Evolutionary conservation across 2,888 invertebrate species (phyloP), one percentile per base, ranked within the genome.

Genomic region (Ormyrus labotus): DNA sequence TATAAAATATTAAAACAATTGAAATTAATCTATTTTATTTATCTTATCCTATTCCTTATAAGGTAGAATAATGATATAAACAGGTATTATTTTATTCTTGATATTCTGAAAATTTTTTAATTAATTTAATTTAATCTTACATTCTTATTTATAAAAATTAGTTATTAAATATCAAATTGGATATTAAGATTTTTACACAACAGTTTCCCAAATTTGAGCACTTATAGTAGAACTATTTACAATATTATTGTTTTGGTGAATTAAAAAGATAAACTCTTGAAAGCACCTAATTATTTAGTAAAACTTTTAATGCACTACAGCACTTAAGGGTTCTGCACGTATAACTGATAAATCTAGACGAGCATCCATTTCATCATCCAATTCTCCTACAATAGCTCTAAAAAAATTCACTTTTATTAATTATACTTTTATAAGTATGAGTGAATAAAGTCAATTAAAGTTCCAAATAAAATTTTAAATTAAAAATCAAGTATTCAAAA

Each of bases 361-460:
- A 82, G 96, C 95, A 89, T 97, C 96, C 85, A 96, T 93, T 82
- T 95, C 94, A 88, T 97, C 96, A 88, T 97, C 96, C 85, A 97
- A 93, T 90, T 96, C 94, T 61, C 96, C 96, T 82, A 97, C 95
- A 63, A 97, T 94, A 5, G 96, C 96, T 71, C 93, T 93, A 87
- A 83, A 92, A 92, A 80, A 78, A 34, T 34, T 64, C 63, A 81
- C 53, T 58, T 63, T 34, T 19, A 48, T 77, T 68, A 34, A 34
- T 34, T 34, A 34, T 34, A 34, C 34, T 34, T 34, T 34, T 4
- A 34, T 34, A 34, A 34, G 34, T 34, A 34, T 34, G 34, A 34
- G 34, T 34, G 34, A 34, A 4, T 34, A 34, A 34, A 34, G 13
- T 5, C 7, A 19, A 67, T n/a, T 51, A 67, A 48, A 47, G 47